These are phyloP conservation scores for Apis dorsata DNA, from an alignment of 1,140 invertebrate species.

Conservation along the genomic window DNA sequence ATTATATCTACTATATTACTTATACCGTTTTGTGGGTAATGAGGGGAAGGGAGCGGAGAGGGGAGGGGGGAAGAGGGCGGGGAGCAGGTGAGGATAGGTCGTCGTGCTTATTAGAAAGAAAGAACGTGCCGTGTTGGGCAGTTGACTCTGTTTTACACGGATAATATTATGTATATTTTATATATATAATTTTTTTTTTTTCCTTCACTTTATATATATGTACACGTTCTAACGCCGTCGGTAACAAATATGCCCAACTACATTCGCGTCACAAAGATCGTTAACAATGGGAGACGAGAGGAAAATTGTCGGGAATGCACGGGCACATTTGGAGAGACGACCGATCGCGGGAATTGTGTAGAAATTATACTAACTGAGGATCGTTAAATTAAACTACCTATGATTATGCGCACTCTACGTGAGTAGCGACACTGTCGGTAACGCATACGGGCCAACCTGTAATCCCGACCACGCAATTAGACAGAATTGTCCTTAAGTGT, in stretches of 20 bases:
- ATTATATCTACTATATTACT: constrained; percentile 58
- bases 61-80: neutral
- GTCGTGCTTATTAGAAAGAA: constrained; percentile 55
- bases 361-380: constrained; percentile 76
- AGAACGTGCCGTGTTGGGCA: constrained; percentile 53
- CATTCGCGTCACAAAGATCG: neutral
- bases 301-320: neutral
- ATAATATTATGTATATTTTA: constrained; percentile 37
- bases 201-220: constrained; percentile 61
- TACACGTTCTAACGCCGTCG: constrained; percentile 52
- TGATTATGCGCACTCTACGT: constrained; percentile 68
- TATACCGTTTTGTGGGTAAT: constrained; percentile 20
- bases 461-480: constrained; percentile 4
- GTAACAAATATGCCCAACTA: constrained; percentile 26
- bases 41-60: neutral
- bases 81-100: neutral
- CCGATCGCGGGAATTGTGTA: constrained; percentile 48
- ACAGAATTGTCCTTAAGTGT: constrained; percentile 4
- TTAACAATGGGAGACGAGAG: too few species aligned
- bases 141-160: constrained; percentile 60
- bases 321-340: constrained; percentile 11
- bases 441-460: neutral
- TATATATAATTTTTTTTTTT: constrained; percentile 44
- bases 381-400: constrained; percentile 79
- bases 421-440: constrained; percentile 57